Evolutionary conservation across 2,888 invertebrate species (phyloP).

Genomic region (Lissonota sp.): DNA sequence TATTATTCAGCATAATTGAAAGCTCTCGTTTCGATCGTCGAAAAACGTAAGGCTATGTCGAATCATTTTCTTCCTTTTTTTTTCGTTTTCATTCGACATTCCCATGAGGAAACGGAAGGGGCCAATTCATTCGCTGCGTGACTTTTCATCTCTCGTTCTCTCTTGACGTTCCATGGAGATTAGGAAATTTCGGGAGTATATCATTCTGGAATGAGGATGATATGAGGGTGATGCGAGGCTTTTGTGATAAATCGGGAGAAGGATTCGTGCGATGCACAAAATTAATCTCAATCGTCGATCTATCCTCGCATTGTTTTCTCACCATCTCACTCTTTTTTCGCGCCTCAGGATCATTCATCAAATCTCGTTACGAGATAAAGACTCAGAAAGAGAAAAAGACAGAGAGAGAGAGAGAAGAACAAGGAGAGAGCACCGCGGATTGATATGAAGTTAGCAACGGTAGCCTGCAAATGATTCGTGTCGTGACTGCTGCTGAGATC

Average conservation of each 20-base stretch:
- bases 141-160: conserved; percentile 56
- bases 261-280: conserved; percentile 66
- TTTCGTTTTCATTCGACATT: background rate
- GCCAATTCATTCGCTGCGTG: conserved; percentile 56
- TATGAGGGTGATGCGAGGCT: background rate
- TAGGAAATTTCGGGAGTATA: conserved; percentile 25
- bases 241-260: conserved; percentile 57
- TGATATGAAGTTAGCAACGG: conserved; percentile 81
- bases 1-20: conserved; percentile 70
- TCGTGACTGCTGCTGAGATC: conserved; percentile 77
- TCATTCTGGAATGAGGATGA: conserved; percentile 22
- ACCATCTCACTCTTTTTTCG: conserved; percentile 61
- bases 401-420: conserved; percentile 35
- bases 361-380: conserved; percentile 74
- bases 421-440: conserved; percentile 73
- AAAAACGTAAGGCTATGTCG: conserved; percentile 48
- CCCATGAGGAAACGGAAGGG: conserved; percentile 3
- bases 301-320: conserved; percentile 27
- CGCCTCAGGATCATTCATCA: conserved; percentile 81
- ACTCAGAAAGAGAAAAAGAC: conserved; percentile 35
- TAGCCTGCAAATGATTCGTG: conserved; percentile 79
- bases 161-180: conserved; percentile 3
- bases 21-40: conserved; percentile 57
- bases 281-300: conserved; percentile 82
- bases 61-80: conserved; percentile 40